A percentile compares a stretch with the other conserved stretches of the same genome.
Evolutionary conservation across 2,888 invertebrate species (phyloP).

Genomic region (Eudasyphora cyanicolor): DNA sequence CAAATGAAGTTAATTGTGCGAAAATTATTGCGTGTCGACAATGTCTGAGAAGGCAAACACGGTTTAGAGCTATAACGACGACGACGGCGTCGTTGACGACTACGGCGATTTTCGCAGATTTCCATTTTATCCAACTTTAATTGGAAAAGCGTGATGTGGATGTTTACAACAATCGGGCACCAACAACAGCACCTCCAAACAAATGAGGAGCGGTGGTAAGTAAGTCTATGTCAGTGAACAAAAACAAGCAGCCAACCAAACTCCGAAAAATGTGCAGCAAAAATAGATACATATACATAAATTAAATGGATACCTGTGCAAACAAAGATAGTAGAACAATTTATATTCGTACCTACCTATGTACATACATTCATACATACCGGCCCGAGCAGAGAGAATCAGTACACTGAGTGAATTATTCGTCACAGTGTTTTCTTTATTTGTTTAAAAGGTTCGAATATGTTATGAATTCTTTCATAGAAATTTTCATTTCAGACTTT

Average conservation of each 20-base stretch:
- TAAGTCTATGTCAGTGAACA: neutral
- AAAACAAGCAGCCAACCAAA: constrained; percentile 1
- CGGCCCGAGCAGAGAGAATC: too few species aligned
- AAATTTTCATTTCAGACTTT: too few species aligned
- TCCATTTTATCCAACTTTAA: constrained; percentile 58
- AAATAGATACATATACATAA: constrained; percentile 51
- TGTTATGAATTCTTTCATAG: too few species aligned
- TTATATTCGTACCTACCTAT: constrained; percentile 10
- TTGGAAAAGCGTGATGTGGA: constrained; percentile 65
- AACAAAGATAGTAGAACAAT: constrained; percentile 55
- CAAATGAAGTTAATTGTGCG: constrained; percentile 66
- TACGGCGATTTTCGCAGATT: constrained; percentile 49
- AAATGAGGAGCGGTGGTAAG: neutral
- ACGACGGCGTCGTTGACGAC: too few species aligned
- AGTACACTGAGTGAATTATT: too few species aligned
- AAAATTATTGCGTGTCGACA: constrained; percentile 64
- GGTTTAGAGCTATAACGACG: neutral
- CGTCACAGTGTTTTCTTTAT: too few species aligned
- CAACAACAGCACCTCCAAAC: neutral
- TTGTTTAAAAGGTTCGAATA: too few species aligned
- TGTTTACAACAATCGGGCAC: constrained; percentile 33
- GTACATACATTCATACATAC: too few species aligned
- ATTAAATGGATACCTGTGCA: constrained; percentile 64
- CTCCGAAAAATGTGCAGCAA: constrained; percentile 26
- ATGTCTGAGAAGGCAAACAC: constrained; percentile 7